Conservation (phyloP, 2,888 invertebrate species). For the Cantharis flavilabris region DNA sequence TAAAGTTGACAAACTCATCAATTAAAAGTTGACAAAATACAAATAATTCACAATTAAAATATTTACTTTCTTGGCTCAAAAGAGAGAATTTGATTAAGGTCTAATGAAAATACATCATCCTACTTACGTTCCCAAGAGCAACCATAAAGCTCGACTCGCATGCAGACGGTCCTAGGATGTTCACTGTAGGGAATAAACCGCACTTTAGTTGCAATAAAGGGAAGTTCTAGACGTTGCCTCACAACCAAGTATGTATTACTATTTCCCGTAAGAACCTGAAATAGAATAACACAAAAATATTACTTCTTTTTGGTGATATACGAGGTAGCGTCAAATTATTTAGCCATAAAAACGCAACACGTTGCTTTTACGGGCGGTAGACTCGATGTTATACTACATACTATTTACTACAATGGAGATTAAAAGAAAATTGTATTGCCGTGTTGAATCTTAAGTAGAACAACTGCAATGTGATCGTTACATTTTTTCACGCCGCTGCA, state of each 20-base stretch:
- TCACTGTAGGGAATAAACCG: conserved; percentile 88
- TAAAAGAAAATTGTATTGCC: conserved; percentile 6
- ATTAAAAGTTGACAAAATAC: neutral
- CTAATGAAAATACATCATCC: conserved; percentile 19
- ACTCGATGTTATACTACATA: neutral
- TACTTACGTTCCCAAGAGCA: conserved; percentile 77
- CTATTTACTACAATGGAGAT: neutral
- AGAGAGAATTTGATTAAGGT: conserved; percentile 2
- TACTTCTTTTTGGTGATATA: neutral
- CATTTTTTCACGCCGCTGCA: neutral
- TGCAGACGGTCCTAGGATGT: conserved; percentile 85
- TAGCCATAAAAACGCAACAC: neutral
- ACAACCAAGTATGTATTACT: conserved; percentile 76
- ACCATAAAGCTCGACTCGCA: conserved; percentile 90
- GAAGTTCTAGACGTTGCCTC: conserved; percentile 75
- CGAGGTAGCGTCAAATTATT: neutral
- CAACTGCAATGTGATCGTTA: neutral
- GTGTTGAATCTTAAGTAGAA: conserved; percentile 14
- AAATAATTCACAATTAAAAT: conserved; percentile 4
- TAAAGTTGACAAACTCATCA: neutral
- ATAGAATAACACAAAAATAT: conserved; percentile 37
- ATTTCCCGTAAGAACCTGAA: conserved; percentile 76
- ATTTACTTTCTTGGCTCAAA: neutral
- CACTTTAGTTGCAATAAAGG: conserved; percentile 83
- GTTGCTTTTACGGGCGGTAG: neutral